These are phyloP conservation scores for Lophotis ruficrista DNA, from an alignment of 2,113 vertebrate species.

Conservation along the genomic window DNA sequence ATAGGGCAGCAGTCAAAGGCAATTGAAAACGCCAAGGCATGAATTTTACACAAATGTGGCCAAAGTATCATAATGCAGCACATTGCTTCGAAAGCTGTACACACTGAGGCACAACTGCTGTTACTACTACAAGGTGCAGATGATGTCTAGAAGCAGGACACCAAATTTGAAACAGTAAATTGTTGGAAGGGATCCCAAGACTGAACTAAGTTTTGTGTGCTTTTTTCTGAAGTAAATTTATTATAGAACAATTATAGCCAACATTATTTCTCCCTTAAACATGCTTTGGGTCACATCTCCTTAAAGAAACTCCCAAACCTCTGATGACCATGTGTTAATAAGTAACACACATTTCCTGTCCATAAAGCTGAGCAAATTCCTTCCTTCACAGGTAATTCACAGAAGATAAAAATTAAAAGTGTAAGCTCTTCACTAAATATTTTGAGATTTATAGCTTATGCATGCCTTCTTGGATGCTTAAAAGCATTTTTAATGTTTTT, in stretches of 20 bases:
- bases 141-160: neutral
- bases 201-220: accelerated
- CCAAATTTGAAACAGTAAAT: neutral
- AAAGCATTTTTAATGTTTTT: neutral
- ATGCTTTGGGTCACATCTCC: neutral
- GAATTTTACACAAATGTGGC: neutral
- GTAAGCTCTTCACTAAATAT: neutral
- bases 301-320: neutral
- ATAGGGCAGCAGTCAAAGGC: neutral
- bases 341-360: neutral
- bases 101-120: neutral
- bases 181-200: neutral
- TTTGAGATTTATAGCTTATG: neutral
- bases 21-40: accelerated
- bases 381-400: neutral
- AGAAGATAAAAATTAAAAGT: neutral
- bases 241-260: neutral
- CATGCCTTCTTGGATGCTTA: neutral
- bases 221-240: neutral
- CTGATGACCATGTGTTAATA: neutral
- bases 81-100: neutral
- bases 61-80: neutral
- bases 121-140: neutral
- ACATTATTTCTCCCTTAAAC: neutral
- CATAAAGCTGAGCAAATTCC: neutral